Evolutionary conservation across 1,140 invertebrate species (phyloP).

Genomic region (Acyrthosiphon pisum): DNA sequence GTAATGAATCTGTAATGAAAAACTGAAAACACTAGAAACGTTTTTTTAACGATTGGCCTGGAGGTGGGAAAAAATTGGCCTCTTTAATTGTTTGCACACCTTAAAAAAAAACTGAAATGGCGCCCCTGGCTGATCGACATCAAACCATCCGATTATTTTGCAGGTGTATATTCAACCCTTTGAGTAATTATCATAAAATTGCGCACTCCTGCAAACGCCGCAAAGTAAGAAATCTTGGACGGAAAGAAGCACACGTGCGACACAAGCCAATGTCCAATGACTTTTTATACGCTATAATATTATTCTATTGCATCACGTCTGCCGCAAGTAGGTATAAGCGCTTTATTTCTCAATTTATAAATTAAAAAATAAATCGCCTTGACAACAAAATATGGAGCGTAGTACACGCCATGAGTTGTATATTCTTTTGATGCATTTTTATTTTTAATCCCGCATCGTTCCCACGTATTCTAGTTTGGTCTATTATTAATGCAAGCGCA

Average conservation of each 20-base stretch:
- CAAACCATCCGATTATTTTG: neutral
- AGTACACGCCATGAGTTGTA: neutral
- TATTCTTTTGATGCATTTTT: neutral
- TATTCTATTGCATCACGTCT: neutral
- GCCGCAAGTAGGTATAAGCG: neutral
- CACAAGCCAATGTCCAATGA: neutral
- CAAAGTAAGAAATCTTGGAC: neutral
- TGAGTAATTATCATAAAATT: neutral
- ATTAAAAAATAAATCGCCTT: neutral
- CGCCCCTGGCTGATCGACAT: too few relatives aligned
- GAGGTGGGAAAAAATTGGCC: too few relatives aligned
- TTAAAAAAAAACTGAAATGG: too few relatives aligned
- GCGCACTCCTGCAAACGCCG: too few relatives aligned
- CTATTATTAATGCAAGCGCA: neutral
- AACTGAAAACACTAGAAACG: too few relatives aligned
- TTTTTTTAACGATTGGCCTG: too few relatives aligned
- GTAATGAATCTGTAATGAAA: too few relatives aligned
- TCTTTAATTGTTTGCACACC: too few relatives aligned
- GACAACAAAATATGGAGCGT: neutral
- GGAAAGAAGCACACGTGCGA: neutral
- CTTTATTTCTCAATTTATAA: neutral
- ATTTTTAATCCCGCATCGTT: neutral
- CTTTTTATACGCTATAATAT: too few relatives aligned
- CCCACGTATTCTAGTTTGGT: neutral
- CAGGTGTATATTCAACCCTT: neutral